These are phyloP conservation scores for Cheilosia urbana DNA, from an alignment of 2,888 invertebrate genomes.

Conservation along the genomic window DNA sequence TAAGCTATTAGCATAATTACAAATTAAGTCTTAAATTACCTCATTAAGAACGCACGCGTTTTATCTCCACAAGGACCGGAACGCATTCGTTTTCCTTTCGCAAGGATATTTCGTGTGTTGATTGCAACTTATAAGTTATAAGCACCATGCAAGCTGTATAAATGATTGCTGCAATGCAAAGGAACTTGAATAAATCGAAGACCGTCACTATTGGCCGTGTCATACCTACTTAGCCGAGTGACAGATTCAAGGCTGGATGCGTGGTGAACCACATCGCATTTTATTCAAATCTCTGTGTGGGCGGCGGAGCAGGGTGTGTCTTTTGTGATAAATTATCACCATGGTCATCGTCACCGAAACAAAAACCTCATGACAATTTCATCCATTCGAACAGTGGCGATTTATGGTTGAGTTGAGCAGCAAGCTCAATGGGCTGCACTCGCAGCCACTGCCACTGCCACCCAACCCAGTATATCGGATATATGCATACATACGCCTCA, in stretches of 20 bases:
- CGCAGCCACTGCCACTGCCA: conserved; percentile 12
- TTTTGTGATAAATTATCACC: conserved; percentile 73
- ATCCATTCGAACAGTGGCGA: conserved; percentile 75
- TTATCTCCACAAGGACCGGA: conserved; percentile 32
- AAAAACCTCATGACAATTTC: conserved; percentile 76
- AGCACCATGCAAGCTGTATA: background rate
- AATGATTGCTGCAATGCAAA: background rate
- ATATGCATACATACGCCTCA: conserved; percentile 14
- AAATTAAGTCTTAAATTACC: conserved; percentile 65
- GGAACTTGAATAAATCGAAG: conserved; percentile 23
- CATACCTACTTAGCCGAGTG: conserved; percentile 48
- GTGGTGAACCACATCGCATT: conserved; percentile 66
- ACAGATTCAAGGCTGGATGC: conserved; percentile 61
- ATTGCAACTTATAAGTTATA: no score
- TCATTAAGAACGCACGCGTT: conserved; percentile 59
- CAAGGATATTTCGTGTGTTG: conserved; percentile 21
- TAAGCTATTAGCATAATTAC: conserved; percentile 66
- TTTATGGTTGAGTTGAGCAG: conserved; percentile 71
- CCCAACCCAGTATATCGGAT: conserved; percentile 5
- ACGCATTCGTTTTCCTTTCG: conserved; percentile 16
- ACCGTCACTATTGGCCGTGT: conserved; percentile 16
- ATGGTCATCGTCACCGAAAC: conserved; percentile 75
- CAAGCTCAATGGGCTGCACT: conserved; percentile 44
- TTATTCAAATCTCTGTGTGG: conserved; percentile 73
- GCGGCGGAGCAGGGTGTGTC: conserved; percentile 64